These are phyloP conservation scores for Ophiodon elongatus DNA, from an alignment of 2,113 vertebrate genomes.

Conservation along the genomic window DNA sequence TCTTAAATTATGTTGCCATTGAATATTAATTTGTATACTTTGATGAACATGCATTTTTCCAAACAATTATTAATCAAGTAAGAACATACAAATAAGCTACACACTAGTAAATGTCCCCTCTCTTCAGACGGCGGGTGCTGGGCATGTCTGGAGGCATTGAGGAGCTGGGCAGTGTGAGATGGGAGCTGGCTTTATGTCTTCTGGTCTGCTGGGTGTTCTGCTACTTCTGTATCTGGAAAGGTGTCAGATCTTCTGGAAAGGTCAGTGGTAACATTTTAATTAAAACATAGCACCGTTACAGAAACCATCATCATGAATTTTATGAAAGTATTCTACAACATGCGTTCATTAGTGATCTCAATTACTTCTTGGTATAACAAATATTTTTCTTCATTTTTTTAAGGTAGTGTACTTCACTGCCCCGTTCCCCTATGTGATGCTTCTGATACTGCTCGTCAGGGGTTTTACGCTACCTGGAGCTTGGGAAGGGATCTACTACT, in stretches of 20 bases:
- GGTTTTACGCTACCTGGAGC: constrained; percentile 80
- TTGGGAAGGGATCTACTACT: constrained; percentile 70
- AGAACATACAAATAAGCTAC: too few species aligned
- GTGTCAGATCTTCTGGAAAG: constrained; percentile 92
- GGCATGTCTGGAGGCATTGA: constrained; percentile 89
- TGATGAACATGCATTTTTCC: too few species aligned
- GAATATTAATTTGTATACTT: too few species aligned
- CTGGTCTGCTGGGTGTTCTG: constrained; percentile 89
- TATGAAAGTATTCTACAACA: too few species aligned
- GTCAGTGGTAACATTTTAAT: constrained; percentile 60
- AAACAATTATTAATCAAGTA: too few species aligned
- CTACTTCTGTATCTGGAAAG: constrained; percentile 94
- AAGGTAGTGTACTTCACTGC: constrained; percentile 82
- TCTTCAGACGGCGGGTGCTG: constrained; percentile 86
- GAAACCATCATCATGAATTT: too few species aligned
- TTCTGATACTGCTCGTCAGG: constrained; percentile 75
- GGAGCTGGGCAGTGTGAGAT: constrained; percentile 87
- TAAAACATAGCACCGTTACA: not conserved
- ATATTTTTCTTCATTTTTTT: too few species aligned
- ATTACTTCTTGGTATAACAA: too few species aligned
- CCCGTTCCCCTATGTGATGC: constrained; percentile 78
- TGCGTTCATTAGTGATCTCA: too few species aligned
- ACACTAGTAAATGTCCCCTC: not conserved
- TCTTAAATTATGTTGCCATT: too few species aligned
- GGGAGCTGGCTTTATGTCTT: constrained; percentile 91